Evolutionary conservation across 2,888 invertebrate species (phyloP).

Genomic region (Opisthograptis luteolata): DNA sequence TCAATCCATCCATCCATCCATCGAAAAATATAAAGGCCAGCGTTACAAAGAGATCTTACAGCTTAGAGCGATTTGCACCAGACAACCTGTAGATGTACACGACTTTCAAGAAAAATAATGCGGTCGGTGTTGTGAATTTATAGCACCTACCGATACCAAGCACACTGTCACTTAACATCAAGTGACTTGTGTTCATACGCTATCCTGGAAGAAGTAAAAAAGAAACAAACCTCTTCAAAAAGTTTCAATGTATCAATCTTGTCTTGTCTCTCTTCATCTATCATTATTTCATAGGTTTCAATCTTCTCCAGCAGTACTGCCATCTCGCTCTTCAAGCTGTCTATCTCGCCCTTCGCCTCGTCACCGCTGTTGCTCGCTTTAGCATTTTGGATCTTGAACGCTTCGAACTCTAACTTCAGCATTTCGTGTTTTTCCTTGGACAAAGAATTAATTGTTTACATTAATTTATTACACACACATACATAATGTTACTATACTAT

Average conservation of each 20-base stretch:
- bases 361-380: conserved; percentile 51
- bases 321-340: conserved; percentile 84
- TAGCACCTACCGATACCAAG: neutral
- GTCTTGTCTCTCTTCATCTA: conserved; percentile 86
- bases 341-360: conserved; percentile 62
- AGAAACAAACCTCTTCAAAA: conserved; percentile 74
- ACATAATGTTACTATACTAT: too few relatives aligned
- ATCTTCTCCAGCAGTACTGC: conserved; percentile 87
- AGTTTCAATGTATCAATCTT: conserved; percentile 85
- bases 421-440: conserved; percentile 85
- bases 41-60: too few relatives aligned
- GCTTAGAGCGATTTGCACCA: too few relatives aligned
- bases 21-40: too few relatives aligned
- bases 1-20: too few relatives aligned
- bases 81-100: too few relatives aligned
- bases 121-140: too few relatives aligned
- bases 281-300: conserved; percentile 84
- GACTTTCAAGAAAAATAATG: too few relatives aligned
- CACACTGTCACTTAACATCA: too few relatives aligned
- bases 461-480: too few relatives aligned
- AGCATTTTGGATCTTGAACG: conserved; percentile 79
- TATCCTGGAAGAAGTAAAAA: too few relatives aligned
- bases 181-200: too few relatives aligned
- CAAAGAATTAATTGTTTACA: neutral
- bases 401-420: conserved; percentile 87